phyloP scores from a whole-genome alignment of 92 coral and sea anemone genomes.

The Paramuricea clavata region DNA sequence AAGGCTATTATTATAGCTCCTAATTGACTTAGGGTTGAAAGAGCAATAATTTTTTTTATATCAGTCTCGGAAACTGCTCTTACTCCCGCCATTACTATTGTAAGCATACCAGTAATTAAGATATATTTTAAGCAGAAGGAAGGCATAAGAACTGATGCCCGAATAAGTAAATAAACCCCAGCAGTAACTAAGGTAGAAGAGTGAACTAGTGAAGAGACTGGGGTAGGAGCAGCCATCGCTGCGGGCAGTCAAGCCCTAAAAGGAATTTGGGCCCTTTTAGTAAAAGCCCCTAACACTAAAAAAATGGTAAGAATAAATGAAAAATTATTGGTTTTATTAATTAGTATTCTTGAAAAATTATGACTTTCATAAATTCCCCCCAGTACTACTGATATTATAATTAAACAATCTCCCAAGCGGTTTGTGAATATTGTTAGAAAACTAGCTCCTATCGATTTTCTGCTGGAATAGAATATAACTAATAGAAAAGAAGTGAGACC shows the following conservation, averaged over 20 bases:
- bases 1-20: slow-evolving; percentile 8
- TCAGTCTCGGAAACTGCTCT: slow-evolving; percentile 24
- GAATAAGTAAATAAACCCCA: slow-evolving; percentile 27
- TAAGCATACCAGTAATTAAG: slow-evolving; percentile 6
- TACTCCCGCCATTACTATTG: no score
- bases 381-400: background rate
- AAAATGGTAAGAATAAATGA: no score
- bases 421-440: background rate
- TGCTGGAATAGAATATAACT: background rate
- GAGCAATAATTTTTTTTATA: slow-evolving; percentile 29
- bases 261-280: slow-evolving; percentile 30
- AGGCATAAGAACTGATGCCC: no score
- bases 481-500: background rate
- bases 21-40: slow-evolving; percentile 30
- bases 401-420: background rate
- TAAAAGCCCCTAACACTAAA: background rate
- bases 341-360: no score
- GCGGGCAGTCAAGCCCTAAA: slow-evolving; percentile 25
- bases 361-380: background rate
- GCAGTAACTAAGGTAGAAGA: slow-evolving; percentile 35
- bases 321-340: no score
- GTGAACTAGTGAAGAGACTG: slow-evolving; percentile 20
- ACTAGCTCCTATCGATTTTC: background rate
- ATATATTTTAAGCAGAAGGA: background rate
- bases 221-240: slow-evolving; percentile 37